Evolutionary conservation across 2,797 vertebrate genomes (phyloP).

Genomic region (Columba guinea): DNA sequence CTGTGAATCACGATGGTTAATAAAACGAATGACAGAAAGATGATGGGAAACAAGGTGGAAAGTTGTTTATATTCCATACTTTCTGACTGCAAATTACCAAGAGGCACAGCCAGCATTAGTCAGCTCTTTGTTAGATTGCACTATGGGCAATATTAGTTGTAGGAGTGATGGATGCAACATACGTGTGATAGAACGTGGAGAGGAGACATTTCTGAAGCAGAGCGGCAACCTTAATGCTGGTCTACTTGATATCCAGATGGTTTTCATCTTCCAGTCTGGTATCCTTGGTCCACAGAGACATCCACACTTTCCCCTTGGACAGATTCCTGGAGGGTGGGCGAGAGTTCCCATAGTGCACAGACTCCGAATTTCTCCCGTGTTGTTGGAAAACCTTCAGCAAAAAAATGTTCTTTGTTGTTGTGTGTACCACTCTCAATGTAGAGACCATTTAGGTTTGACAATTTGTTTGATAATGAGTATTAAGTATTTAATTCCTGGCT

Average conservation of each 20-base stretch:
- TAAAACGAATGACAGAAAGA: not conserved
- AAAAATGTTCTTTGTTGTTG: not conserved
- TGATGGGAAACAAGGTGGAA: not conserved
- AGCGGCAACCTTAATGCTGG: not conserved
- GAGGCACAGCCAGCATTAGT: not conserved
- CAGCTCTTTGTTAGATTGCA: not conserved
- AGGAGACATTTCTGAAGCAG: not conserved
- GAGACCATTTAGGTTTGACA: not conserved
- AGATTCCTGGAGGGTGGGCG: not conserved
- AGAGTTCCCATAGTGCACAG: not conserved
- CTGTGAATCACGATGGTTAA: not conserved
- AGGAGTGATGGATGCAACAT: not conserved
- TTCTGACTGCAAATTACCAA: not conserved
- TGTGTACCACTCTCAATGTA: not conserved
- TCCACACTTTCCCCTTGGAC: not conserved
- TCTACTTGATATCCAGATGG: not conserved
- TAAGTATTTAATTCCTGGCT: too few species aligned
- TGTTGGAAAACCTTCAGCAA: not conserved
- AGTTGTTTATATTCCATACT: not conserved
- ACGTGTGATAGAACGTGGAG: rapidly evolving
- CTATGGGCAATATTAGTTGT: rapidly evolving
- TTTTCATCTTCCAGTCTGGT: not conserved
- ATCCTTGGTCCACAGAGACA: not conserved
- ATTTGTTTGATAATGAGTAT: not conserved
- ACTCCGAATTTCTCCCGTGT: not conserved